phyloP scores from a whole-genome alignment of 2,113 vertebrate species.

The Gorsachius goisagi region DNA sequence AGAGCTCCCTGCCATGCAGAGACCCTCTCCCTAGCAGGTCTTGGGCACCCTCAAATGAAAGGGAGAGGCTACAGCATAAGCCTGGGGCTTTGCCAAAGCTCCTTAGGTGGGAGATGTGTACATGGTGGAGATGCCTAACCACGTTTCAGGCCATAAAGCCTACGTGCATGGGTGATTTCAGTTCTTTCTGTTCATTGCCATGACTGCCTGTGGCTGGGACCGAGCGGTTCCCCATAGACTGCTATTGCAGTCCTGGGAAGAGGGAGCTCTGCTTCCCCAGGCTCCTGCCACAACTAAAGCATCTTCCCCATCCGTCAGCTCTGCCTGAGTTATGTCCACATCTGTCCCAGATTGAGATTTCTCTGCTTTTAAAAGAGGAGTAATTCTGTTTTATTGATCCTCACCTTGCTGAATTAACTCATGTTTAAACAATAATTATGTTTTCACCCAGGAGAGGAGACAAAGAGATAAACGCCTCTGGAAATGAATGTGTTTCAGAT shows the following conservation, averaged over 20 bases:
- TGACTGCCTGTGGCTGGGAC: not conserved
- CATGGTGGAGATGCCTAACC: not conserved
- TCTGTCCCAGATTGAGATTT: conserved; percentile 25
- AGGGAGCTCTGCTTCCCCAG: not conserved
- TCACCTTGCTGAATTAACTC: conserved; percentile 68
- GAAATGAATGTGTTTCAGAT: conserved; percentile 51
- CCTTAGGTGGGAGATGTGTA: not conserved
- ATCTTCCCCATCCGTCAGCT: not conserved
- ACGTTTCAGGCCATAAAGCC: fast-evolving
- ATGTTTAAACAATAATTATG: conserved; percentile 70
- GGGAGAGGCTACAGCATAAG: not conserved
- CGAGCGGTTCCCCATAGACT: not conserved
- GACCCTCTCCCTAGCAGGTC: not conserved
- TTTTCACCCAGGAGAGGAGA: conserved; percentile 52
- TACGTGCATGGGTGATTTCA: not conserved
- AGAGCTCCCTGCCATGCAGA: not conserved
- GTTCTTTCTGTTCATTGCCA: not conserved
- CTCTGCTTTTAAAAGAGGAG: conserved; percentile 40
- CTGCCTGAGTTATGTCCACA: not conserved
- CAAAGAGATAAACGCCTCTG: conserved; percentile 55
- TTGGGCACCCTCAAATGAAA: not conserved
- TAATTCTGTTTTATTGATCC: conserved; percentile 61
- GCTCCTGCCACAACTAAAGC: not conserved
- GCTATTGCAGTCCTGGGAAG: not conserved
- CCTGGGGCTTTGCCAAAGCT: not conserved